phyloP scores from a whole-genome alignment of 2,797 vertebrate species.

The Bufotes viridis region DNA sequence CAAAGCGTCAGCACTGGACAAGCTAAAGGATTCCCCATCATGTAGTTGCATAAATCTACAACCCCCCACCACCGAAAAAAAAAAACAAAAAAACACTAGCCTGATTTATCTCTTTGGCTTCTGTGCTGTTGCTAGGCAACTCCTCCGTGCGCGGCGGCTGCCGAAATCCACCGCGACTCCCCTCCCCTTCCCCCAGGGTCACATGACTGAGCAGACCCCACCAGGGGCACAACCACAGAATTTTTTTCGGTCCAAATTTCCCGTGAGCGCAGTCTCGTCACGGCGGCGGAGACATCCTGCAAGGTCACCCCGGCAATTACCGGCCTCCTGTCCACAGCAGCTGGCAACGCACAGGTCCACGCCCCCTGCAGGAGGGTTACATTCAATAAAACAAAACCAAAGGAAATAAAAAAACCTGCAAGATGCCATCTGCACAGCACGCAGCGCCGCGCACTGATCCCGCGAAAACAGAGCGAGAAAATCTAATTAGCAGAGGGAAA shows the following conservation, averaged over 20 bases:
- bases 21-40: neutral
- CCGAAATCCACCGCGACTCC: neutral
- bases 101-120: neutral
- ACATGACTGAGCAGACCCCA: neutral
- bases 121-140: neutral
- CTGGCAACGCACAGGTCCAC: no score
- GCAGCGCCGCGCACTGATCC: neutral
- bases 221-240: neutral
- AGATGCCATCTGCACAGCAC: neutral
- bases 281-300: neutral
- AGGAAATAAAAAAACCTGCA: neutral
- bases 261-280: no score
- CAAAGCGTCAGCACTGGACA: neutral
- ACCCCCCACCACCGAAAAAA: neutral
- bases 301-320: neutral
- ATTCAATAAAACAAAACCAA: neutral
- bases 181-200: neutral
- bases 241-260: neutral
- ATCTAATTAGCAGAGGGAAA: slow-evolving; percentile 36
- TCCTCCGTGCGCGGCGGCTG: neutral
- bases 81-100: no score
- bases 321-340: neutral
- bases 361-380: neutral
- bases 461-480: slow-evolving; percentile 31
- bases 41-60: neutral